Base-by-base conservation (phyloP, 2,113 vertebrate genomes). In the Kryptolebias marmoratus region DNA sequence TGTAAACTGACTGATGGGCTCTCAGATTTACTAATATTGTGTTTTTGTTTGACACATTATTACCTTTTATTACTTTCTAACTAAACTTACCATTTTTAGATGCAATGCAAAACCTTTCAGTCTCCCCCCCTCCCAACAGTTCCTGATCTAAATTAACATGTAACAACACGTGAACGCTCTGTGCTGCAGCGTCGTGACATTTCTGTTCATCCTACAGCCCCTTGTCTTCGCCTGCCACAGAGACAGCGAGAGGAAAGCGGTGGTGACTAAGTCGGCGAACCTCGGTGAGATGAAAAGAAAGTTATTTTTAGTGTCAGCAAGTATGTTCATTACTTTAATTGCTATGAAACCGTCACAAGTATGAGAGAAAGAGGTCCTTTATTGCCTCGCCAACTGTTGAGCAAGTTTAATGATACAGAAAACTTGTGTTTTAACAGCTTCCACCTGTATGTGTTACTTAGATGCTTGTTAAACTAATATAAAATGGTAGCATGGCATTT, bases 401-500 rank as follows among this genome's bases (percentile, higher is more conserved):
- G 16, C 9, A 60, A 59, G 36, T 42, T 60, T 42, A 44, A 22
- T 44, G 16, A 42, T 13, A 13, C 13, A 42, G n/a, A 60, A 60
- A 44, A 39, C 31, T 39, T 11, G 5, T 36, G 27, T 15, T 56
- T 18, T 42, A 31, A 31, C 28, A 31, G 28, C 57, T n/a, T 27
- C n/a, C 6, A 28, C 44, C 44, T 11, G 60, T 30, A 9, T 47
- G 42, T 15, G 2, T 48, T 5, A 62, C 5, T 28, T 14, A 16
- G 13, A 30, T 47, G 42, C 60, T 63, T 62, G 11, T 62, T 47
- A 16, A 28, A 22, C 5, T 62, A 30, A 62, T 62, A 62, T 44
- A 10, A 62, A 5, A 13, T 47, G 44, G 48, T 8, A 1, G 11
- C 10, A 48, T 48, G 8, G 27, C 14, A 30, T 16, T 7, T 48